Percentiles rank a stretch among this genome's conserved stretches.
Conservation (phyloP, 1,140 invertebrate genomes). For the Hydropsyche tenuis region DNA sequence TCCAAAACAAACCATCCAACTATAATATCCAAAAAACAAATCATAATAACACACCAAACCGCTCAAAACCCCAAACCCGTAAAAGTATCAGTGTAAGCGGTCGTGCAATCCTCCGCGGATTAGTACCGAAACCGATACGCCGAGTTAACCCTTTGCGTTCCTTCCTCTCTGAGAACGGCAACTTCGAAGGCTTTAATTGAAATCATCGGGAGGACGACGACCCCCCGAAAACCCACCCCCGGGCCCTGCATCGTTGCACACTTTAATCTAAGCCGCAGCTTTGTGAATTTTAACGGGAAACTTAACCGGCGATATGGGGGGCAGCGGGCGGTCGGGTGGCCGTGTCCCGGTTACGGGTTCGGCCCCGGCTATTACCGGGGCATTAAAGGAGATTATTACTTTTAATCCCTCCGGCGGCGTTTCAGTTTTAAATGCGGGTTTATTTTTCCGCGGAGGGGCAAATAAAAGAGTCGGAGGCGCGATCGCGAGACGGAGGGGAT, state of each 20-base stretch:
- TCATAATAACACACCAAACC: no score
- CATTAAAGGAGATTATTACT: constrained; percentile 50
- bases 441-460: constrained; percentile 45
- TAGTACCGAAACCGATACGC: no score
- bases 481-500: background rate
- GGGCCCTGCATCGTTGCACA: constrained; percentile 39
- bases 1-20: no score
- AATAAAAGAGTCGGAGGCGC: constrained; percentile 34
- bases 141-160: no score
- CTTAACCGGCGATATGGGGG: constrained; percentile 39
- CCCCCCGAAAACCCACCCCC: background rate
- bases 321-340: background rate
- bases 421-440: constrained; percentile 46
- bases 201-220: constrained; percentile 7
- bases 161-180: background rate
- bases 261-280: constrained; percentile 48
- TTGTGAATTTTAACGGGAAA: constrained; percentile 50
- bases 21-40: no score
- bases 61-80: no score
- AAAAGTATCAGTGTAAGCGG: no score
- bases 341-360: background rate
- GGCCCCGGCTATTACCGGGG: constrained; percentile 44
- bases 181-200: background rate
- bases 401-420: constrained; percentile 47
- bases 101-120: no score